A percentile compares a stretch with the other conserved stretches of the same genome.
phyloP scores from a whole-genome alignment of 2,888 invertebrate genomes.

The Cryptocephalus moraei region DNA sequence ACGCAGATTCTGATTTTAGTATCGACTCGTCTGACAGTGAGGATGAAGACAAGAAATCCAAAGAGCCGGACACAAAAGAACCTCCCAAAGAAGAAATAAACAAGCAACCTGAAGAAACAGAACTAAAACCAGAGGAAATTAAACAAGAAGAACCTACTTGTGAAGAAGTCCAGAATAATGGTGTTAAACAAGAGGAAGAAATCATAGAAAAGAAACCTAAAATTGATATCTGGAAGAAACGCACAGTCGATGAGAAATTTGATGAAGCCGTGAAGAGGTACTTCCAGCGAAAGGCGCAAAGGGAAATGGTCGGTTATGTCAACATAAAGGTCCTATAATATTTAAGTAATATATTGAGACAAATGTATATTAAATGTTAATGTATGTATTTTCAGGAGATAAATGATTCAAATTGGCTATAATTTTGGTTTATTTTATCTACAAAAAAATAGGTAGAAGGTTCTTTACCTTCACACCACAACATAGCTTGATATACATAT shows the following conservation, averaged over 20 bases:
- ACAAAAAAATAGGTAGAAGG: too few species aligned
- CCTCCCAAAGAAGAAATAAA: background rate
- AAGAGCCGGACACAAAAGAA: constrained; percentile 12
- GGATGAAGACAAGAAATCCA: constrained; percentile 23
- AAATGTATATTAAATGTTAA: too few species aligned
- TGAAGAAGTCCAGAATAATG: constrained; percentile 12
- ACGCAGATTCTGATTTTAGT: constrained; percentile 64
- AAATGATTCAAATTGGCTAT: too few species aligned
- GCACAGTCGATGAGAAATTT: constrained; percentile 69
- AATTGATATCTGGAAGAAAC: constrained; percentile 71
- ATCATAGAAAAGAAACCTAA: constrained; percentile 36
- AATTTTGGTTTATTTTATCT: too few species aligned
- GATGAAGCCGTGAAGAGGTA: constrained; percentile 68
- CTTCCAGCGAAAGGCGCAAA: constrained; percentile 56
- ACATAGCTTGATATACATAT: too few species aligned
- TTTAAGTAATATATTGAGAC: too few species aligned
- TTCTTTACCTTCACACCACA: too few species aligned
- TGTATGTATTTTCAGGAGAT: too few species aligned
- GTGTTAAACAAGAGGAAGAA: constrained; percentile 14
- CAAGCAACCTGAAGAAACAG: constrained; percentile 13
- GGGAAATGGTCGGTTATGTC: constrained; percentile 20
- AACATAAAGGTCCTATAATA: too few species aligned
- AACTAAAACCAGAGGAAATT: constrained; percentile 9
- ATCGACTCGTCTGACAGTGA: constrained; percentile 48
- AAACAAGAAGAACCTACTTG: constrained; percentile 13